Percentiles rank a stretch among this genome's conserved stretches.
Conservation (phyloP, 2,797 vertebrate species). For the Hemitrygon akajei region DNA sequence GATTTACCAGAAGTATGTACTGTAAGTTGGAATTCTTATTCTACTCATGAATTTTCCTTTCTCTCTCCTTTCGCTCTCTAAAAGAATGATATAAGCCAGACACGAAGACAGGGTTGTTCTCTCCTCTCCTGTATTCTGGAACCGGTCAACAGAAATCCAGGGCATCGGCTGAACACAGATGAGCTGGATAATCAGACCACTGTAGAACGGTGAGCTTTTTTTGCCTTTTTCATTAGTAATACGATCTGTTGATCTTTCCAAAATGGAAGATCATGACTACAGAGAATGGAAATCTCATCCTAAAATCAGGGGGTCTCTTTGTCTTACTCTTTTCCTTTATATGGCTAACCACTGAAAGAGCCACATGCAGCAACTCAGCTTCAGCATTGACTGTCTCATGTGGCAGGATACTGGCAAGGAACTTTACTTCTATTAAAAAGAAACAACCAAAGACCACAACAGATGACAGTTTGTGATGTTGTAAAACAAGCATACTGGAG, state of each 20-base stretch:
- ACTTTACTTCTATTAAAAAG: neutral
- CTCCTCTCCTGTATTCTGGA: slow-evolving; percentile 79
- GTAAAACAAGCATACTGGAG: neutral
- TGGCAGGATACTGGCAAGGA: neutral
- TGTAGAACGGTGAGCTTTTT: slow-evolving; percentile 73
- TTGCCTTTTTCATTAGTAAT: neutral
- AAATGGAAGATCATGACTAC: neutral
- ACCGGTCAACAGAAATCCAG: slow-evolving; percentile 66
- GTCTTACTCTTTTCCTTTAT: neutral
- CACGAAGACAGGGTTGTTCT: slow-evolving; percentile 69
- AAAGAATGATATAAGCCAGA: slow-evolving; percentile 77
- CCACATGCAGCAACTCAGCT: neutral
- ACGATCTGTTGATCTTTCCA: neutral
- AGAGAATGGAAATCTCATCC: neutral
- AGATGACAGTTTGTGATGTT: neutral
- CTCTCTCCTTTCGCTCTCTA: slow-evolving; percentile 29
- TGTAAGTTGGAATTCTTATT: neutral
- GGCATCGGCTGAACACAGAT: slow-evolving; percentile 82
- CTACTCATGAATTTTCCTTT: neutral
- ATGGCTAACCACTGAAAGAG: neutral
- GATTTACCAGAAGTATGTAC: neutral
- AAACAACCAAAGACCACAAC: neutral
- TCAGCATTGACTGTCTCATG: neutral
- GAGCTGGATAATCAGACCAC: slow-evolving; percentile 87
- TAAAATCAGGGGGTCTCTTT: neutral